Conservation (phyloP, 2,113 vertebrate genomes). For the Noturus placidus region DNA sequence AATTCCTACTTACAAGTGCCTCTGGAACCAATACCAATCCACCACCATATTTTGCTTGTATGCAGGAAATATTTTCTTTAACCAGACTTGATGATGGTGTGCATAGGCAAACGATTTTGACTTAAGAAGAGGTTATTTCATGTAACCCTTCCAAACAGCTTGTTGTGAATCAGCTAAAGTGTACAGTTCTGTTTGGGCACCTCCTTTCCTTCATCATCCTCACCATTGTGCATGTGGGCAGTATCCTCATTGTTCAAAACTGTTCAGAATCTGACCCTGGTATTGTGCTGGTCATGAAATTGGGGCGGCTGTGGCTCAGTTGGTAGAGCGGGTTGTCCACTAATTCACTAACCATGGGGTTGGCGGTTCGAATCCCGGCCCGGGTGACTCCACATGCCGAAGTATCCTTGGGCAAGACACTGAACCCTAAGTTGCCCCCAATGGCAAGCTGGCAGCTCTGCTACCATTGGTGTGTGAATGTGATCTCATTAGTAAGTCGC, state of each 20-base stretch:
- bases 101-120: background rate
- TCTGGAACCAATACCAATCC: background rate
- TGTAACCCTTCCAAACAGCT: background rate
- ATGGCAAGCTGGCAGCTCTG: too few species aligned
- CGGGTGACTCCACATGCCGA: too few species aligned
- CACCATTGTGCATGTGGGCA: background rate
- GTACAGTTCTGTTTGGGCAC: background rate
- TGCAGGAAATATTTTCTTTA: background rate
- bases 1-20: background rate
- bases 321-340: too few species aligned
- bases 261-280: background rate
- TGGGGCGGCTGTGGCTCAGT: too few species aligned
- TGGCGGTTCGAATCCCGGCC: too few species aligned
- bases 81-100: background rate
- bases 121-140: background rate
- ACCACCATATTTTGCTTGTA: background rate
- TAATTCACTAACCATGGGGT: too few species aligned
- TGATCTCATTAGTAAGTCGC: too few species aligned
- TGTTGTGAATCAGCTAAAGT: background rate
- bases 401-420: too few species aligned
- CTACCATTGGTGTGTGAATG: too few species aligned
- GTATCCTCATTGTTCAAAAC: background rate
- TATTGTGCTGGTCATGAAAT: background rate
- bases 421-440: too few species aligned
- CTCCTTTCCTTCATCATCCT: background rate